Evolutionary conservation across 2,113 vertebrate genomes (phyloP), one percentile per base, ranked within the genome.

Genomic region (Polypterus bichir): DNA sequence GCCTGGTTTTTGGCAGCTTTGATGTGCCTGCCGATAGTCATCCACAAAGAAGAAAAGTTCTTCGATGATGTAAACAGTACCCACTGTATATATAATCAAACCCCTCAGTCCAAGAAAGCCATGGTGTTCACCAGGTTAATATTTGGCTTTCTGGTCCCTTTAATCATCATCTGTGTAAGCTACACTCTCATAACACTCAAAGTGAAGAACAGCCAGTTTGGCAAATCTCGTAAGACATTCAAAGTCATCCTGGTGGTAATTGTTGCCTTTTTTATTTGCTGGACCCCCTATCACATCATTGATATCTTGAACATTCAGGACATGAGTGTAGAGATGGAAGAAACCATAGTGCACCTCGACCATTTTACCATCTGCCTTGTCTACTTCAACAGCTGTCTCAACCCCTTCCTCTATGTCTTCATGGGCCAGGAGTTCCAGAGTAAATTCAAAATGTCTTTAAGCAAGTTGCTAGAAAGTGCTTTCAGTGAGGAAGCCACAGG

Each of bases 381-480:
- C 0, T 87, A 83, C 5, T 62, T 76, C 59, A 91, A 91, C 71
- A 91, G 88, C 71, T 91, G 89, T 69, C 73, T 89, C 59, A 89
- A 90, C 66, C 89, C 89, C 3, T 65, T 77, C 3, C 76, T 91
- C 48, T 91, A 92, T 3, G 86, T 86, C 47, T 81, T 90, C 56
- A 74, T 90, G 76, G 90, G 88, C 3, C 80, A 64, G 49, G 73
- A 81, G 62, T 88, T 91, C 71, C 83, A 86, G 65, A 69, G 71
- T 49, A 85, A 74, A 62, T 75, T 81, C 8, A 59, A 0, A 8
- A 76, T 78, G 3, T 85, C 88, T 0, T 0, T 91, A 49, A 73
- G 70, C 64, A 69, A 62, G 2, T 65, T 88, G 47, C 58, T 91
- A 48, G 85, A 89, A 66, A 70, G 61, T 7, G 85, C 72, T 27